phyloP scores from a whole-genome alignment of 2,888 invertebrate genomes.

The Stenodera caucasica region DNA sequence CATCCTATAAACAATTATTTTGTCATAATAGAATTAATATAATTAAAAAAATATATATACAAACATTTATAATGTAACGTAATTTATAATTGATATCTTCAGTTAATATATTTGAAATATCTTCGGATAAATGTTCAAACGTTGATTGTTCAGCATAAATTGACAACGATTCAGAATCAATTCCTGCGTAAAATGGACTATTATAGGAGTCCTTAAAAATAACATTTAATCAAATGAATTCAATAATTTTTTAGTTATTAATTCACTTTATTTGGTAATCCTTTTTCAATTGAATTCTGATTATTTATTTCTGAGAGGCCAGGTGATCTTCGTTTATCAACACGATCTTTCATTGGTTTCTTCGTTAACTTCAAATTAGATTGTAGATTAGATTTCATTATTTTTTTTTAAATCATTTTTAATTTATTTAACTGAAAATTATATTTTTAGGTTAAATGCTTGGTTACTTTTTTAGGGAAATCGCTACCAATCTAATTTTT shows the following conservation, averaged over 20 bases:
- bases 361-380: constrained; percentile 41
- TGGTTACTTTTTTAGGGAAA: too few relatives aligned
- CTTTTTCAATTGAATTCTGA: constrained; percentile 41
- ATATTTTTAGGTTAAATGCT: too few relatives aligned
- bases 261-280: constrained; percentile 45
- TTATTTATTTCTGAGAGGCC: constrained; percentile 32
- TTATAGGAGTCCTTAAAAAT: constrained; percentile 40
- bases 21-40: constrained; percentile 3
- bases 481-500: too few relatives aligned
- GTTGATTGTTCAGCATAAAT: constrained; percentile 49
- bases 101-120: constrained; percentile 45
- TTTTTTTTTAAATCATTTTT: background rate
- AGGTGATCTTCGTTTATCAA: constrained; percentile 44
- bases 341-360: constrained; percentile 42
- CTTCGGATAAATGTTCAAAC: constrained; percentile 46
- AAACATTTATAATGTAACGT: constrained; percentile 51
- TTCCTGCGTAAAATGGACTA: constrained; percentile 48
- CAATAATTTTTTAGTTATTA: background rate
- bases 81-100: constrained; percentile 54
- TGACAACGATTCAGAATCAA: constrained; percentile 46
- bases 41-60: constrained; percentile 21
- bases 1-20: constrained; percentile 43
- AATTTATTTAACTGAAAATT: background rate
- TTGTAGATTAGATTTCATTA: constrained; percentile 24
- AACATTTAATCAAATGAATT: constrained; percentile 13